Evolutionary conservation across 2,113 vertebrate genomes (phyloP).

Genomic region (Poeciliopsis occidentalis): DNA sequence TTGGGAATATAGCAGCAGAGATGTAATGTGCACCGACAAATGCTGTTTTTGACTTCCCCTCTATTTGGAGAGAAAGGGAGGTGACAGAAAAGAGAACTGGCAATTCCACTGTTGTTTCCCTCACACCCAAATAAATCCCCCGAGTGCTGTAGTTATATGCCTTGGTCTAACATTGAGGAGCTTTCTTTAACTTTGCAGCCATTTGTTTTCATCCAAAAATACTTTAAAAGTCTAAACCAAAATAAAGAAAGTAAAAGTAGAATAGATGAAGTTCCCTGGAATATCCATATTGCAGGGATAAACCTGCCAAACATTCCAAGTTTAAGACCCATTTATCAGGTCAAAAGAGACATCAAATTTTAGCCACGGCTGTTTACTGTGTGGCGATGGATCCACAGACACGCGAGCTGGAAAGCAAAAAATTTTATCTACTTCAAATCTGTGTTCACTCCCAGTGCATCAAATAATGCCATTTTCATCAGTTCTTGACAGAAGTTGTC

Average conservation of each 20-base stretch:
- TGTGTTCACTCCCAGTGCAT: not conserved
- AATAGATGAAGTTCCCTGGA: not conserved
- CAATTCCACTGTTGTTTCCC: slow-evolving; percentile 50
- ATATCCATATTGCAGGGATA: not conserved
- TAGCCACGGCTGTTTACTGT: not conserved
- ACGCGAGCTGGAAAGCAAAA: not conserved
- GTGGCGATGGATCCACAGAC: not conserved
- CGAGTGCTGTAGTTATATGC: slow-evolving; percentile 11
- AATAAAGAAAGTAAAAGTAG: not conserved
- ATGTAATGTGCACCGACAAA: slow-evolving; percentile 68
- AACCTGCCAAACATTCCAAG: not conserved
- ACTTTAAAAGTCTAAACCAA: slow-evolving; percentile 8
- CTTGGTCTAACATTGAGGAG: not conserved
- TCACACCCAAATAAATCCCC: slow-evolving; percentile 31
- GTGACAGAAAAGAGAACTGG: slow-evolving; percentile 59
- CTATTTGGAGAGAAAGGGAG: slow-evolving; percentile 58
- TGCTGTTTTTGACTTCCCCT: slow-evolving; percentile 64
- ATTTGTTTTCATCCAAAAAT: not conserved
- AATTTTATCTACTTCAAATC: not conserved
- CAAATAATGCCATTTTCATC: not conserved
- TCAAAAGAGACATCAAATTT: not conserved
- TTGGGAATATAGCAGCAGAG: slow-evolving; percentile 65
- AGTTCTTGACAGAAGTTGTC: not conserved
- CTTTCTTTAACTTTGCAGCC: slow-evolving; percentile 17
- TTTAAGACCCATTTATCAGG: not conserved